Conservation (phyloP, 2,888 invertebrate genomes). For the Uropetala carovei region DNA sequence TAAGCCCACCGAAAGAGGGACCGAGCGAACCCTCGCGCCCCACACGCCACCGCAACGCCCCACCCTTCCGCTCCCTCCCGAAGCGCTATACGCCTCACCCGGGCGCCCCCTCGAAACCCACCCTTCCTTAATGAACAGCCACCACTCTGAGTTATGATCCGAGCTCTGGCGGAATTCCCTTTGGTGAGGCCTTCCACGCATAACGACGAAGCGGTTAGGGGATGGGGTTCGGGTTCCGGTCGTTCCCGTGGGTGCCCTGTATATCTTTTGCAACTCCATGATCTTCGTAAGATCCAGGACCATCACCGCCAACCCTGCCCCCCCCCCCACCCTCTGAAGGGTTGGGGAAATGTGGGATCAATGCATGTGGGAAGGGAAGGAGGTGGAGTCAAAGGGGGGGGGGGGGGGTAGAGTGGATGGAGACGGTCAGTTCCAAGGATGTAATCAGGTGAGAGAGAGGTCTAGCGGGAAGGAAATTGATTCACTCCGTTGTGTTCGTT, state of each 20-base stretch:
- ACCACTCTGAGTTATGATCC: constrained; percentile 53
- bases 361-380: too few relatives aligned
- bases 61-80: too few relatives aligned
- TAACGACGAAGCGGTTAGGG: constrained; percentile 3
- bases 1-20: background rate
- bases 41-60: too few relatives aligned
- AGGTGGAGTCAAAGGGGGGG: too few relatives aligned
- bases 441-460: background rate
- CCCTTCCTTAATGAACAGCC: constrained; percentile 29
- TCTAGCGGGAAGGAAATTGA: constrained; percentile 24
- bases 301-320: too few relatives aligned
- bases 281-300: too few relatives aligned
- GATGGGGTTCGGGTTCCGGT: background rate
- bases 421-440: background rate
- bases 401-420: background rate
- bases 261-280: background rate
- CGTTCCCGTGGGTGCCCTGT: constrained; percentile 38
- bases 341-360: too few relatives aligned
- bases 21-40: background rate
- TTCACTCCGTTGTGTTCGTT: background rate
- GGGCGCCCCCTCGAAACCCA: background rate
- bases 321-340: too few relatives aligned
- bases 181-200: constrained; percentile 25
- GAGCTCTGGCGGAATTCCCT: constrained; percentile 44
- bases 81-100: background rate